phyloP scores from a whole-genome alignment of 2,113 vertebrate genomes.

The Brachirus orientalis region DNA sequence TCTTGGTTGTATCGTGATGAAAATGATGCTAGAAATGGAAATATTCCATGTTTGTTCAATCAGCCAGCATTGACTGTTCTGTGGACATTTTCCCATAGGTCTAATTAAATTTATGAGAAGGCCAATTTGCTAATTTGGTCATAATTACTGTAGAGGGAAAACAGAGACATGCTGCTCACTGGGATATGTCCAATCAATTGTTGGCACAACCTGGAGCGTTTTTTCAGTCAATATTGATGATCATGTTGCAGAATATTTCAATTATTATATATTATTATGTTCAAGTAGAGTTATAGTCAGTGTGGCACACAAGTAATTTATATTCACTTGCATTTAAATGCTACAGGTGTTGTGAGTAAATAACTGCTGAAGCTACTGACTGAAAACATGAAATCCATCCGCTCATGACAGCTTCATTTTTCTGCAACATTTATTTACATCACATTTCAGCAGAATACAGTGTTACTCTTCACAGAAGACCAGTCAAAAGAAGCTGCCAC shows the following conservation, averaged over 20 bases:
- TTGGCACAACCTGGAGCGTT: not conserved
- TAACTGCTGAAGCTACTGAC: not conserved
- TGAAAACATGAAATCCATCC: not conserved
- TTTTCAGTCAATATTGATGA: too few relatives aligned
- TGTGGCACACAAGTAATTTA: too few relatives aligned
- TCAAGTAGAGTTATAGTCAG: too few relatives aligned
- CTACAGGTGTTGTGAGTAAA: not conserved
- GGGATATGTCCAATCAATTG: constrained; percentile 5
- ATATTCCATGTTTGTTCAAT: not conserved
- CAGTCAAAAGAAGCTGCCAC: constrained; percentile 27
- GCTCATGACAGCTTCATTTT: not conserved
- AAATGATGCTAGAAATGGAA: not conserved
- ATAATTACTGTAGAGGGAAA: not conserved
- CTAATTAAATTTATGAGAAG: not conserved
- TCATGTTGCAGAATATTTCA: too few relatives aligned
- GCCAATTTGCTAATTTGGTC: not conserved
- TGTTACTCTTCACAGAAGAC: constrained; percentile 68
- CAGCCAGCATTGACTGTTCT: not conserved
- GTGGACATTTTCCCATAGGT: not conserved
- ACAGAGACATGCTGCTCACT: not conserved
- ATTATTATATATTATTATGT: too few relatives aligned
- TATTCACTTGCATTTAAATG: too few relatives aligned
- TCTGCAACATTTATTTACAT: constrained; percentile 68
- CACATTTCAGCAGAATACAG: constrained; percentile 58
- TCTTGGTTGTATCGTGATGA: not conserved